phyloP scores from a whole-genome alignment of 2,797 vertebrate species.

The Micropoecilia bifurca region DNA sequence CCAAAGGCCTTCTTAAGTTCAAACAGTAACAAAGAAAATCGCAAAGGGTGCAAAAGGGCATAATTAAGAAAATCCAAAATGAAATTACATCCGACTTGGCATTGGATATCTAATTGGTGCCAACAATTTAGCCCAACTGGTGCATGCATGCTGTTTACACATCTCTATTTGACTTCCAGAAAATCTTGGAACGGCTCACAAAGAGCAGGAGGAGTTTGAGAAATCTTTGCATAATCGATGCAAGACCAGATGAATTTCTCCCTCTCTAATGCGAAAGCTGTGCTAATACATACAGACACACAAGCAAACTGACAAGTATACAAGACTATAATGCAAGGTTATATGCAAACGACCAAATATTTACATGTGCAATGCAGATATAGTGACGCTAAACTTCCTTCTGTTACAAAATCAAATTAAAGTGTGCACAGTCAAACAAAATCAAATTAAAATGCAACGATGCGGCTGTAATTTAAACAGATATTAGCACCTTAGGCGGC shows the following conservation, averaged over 20 bases:
- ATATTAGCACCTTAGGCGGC: slow-evolving; percentile 74
- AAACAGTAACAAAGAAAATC: slow-evolving; percentile 15
- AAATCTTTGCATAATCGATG: slow-evolving; percentile 67
- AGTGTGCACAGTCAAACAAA: slow-evolving; percentile 62
- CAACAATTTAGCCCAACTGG: slow-evolving; percentile 59
- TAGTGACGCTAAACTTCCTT: slow-evolving; percentile 45
- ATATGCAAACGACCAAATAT: slow-evolving; percentile 52
- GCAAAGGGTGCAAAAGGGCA: slow-evolving; percentile 30
- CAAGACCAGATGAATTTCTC: slow-evolving; percentile 42
- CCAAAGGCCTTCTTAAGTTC: slow-evolving; percentile 7
- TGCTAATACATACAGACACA: slow-evolving; percentile 30
- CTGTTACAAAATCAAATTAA: slow-evolving; percentile 60
- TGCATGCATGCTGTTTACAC: slow-evolving; percentile 62
- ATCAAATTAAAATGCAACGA: slow-evolving; percentile 72
- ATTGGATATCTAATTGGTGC: slow-evolving; percentile 39
- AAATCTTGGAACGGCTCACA: slow-evolving; percentile 68
- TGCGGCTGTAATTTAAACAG: slow-evolving; percentile 70
- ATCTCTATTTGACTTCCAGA: slow-evolving; percentile 73
- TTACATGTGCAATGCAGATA: slow-evolving; percentile 49
- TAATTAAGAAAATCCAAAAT: slow-evolving; percentile 43
- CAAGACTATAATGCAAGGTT: slow-evolving; percentile 43
- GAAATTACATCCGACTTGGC: slow-evolving; percentile 53
- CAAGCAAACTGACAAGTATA: slow-evolving; percentile 16
- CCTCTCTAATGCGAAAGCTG: slow-evolving; percentile 37
- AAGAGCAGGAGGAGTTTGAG: slow-evolving; percentile 59